These are phyloP conservation scores for Cephus rjabovi DNA, from an alignment of 2,888 invertebrate species.

Conservation along the genomic window DNA sequence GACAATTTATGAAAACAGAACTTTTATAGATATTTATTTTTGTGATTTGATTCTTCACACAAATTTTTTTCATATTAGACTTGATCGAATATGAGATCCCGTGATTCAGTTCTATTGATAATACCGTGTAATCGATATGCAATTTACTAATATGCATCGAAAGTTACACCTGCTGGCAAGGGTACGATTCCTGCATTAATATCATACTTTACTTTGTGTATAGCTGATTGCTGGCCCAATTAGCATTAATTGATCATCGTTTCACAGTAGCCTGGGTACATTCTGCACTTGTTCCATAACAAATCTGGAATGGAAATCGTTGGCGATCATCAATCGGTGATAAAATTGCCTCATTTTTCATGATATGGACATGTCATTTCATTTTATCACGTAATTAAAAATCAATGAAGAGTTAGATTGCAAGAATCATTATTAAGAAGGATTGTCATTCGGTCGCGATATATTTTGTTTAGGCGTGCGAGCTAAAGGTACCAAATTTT, in stretches of 20 bases:
- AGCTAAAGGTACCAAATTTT: background rate
- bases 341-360: background rate
- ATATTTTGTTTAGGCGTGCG: background rate
- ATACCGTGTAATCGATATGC: background rate
- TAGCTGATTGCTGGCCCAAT: conserved; percentile 55
- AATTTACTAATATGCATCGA: background rate
- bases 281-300: background rate
- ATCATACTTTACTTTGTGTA: conserved; percentile 13
- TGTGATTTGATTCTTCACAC: conserved; percentile 33
- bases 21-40: conserved; percentile 22
- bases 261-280: background rate
- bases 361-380: background rate
- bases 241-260: conserved; percentile 27
- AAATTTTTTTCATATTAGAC: conserved; percentile 1
- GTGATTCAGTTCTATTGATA: background rate
- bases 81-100: background rate
- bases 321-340: background rate
- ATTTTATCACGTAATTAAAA: background rate
- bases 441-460: background rate
- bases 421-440: background rate
- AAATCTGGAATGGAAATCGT: background rate
- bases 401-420: background rate
- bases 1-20: background rate
- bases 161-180: conserved; percentile 42
- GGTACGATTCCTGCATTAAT: conserved; percentile 20